Conservation (phyloP, 2,113 vertebrate genomes). For the Percopsis transmontana region DNA sequence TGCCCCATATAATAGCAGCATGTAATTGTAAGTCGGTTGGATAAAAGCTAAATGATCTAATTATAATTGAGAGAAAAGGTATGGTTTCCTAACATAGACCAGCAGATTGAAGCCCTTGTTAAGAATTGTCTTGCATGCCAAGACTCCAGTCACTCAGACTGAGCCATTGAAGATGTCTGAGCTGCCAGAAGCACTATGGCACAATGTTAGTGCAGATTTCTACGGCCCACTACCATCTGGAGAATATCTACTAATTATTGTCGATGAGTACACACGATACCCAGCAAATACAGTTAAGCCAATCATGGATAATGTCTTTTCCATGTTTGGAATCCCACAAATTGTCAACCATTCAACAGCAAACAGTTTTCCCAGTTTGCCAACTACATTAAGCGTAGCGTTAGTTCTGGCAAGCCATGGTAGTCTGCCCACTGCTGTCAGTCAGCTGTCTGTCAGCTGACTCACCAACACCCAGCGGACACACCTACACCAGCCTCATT, state of each 20-base stretch:
- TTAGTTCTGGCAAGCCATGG: too few species aligned
- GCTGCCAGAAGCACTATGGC: constrained; percentile 19
- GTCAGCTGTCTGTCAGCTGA: too few species aligned
- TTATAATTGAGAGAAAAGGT: constrained; percentile 30
- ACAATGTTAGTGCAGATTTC: constrained; percentile 29
- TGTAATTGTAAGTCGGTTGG: too few species aligned
- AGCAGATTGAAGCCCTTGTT: not conserved
- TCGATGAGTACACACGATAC: constrained; percentile 30
- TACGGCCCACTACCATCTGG: constrained; percentile 23
- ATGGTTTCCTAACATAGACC: constrained; percentile 22
- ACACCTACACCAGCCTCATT: too few species aligned
- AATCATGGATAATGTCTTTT: constrained; percentile 28
- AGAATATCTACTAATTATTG: constrained; percentile 29
- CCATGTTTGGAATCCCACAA: constrained; percentile 31
- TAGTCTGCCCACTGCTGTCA: too few species aligned
- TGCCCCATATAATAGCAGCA: too few species aligned
- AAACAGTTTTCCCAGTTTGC: constrained; percentile 28
- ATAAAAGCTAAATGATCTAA: too few species aligned
- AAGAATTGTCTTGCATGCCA: constrained; percentile 29
- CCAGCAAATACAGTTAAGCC: constrained; percentile 19
- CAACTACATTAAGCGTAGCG: too few species aligned
- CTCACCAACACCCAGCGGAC: too few species aligned
- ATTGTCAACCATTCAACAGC: constrained; percentile 28
- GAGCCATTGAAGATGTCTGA: constrained; percentile 23
- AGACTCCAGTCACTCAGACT: constrained; percentile 5